phyloP scores from a whole-genome alignment of 2,113 vertebrate species.

The Lampris megalopsis region DNA sequence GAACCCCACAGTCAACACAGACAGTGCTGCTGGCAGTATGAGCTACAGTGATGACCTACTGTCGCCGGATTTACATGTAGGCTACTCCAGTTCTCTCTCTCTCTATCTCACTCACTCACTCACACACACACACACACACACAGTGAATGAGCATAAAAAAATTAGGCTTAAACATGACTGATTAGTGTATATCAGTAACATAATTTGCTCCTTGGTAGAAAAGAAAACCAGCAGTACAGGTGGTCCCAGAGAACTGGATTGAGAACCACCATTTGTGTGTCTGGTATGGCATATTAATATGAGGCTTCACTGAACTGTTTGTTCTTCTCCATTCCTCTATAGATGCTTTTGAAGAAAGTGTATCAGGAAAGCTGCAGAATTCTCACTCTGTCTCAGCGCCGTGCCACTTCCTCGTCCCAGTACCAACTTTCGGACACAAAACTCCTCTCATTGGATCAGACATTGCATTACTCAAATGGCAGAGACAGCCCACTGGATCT shows the following conservation, averaged over 20 bases:
- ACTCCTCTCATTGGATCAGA: constrained; percentile 42
- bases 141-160: too few species aligned
- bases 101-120: neutral
- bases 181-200: too few species aligned
- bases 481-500: constrained; percentile 46
- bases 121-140: too few species aligned
- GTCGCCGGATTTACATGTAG: constrained; percentile 89
- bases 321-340: neutral
- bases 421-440: constrained; percentile 38
- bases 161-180: too few species aligned
- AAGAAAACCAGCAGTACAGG: too few species aligned
- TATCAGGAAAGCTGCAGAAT: constrained; percentile 91
- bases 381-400: constrained; percentile 88
- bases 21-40: constrained; percentile 79
- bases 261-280: too few species aligned
- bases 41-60: constrained; percentile 82
- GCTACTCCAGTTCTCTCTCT: neutral
- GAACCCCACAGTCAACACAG: constrained; percentile 70
- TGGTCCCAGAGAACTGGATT: too few species aligned
- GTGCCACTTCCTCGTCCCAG: constrained; percentile 36
- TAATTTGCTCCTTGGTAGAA: too few species aligned
- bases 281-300: too few species aligned
- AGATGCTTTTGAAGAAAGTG: constrained; percentile 90
- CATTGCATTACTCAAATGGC: constrained; percentile 24
- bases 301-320: neutral